Percentiles rank a stretch among this genome's conserved stretches.
Conservation (phyloP, 2,113 vertebrate species). For the Chloebia gouldiae region DNA sequence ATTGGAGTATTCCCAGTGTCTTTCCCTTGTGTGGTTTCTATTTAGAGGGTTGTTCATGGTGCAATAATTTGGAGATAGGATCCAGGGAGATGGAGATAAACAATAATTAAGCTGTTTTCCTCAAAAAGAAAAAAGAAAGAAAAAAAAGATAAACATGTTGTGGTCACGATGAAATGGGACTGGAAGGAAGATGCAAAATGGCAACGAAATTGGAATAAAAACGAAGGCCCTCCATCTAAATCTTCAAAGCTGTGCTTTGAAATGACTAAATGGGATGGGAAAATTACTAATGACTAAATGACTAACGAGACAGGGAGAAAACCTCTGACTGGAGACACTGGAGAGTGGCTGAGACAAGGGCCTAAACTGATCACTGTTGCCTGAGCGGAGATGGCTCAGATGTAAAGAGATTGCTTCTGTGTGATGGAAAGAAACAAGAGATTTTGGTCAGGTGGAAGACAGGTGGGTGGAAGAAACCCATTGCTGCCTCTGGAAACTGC, state of each 20-base stretch:
- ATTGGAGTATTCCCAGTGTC: not conserved
- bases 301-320: not conserved
- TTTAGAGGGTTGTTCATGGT: not conserved
- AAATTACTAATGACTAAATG: not conserved
- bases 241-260: not conserved
- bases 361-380: not conserved
- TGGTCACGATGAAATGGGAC: not conserved
- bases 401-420: not conserved
- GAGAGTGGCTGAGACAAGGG: not conserved
- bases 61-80: not conserved
- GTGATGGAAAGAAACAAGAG: not conserved
- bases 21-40: not conserved
- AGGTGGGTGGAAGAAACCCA: not conserved
- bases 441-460: not conserved
- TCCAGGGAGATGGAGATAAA: not conserved
- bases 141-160: too few species aligned
- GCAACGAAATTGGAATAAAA: not conserved
- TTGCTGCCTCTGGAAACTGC: not conserved
- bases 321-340: not conserved
- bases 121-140: fast-evolving
- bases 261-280: not conserved
- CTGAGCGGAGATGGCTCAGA: not conserved
- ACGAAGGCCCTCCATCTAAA: not conserved
- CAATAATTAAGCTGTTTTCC: not conserved
- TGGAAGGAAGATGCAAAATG: not conserved